Conservation (phyloP, 2,888 invertebrate genomes). For the Coecobrya sp. region DNA sequence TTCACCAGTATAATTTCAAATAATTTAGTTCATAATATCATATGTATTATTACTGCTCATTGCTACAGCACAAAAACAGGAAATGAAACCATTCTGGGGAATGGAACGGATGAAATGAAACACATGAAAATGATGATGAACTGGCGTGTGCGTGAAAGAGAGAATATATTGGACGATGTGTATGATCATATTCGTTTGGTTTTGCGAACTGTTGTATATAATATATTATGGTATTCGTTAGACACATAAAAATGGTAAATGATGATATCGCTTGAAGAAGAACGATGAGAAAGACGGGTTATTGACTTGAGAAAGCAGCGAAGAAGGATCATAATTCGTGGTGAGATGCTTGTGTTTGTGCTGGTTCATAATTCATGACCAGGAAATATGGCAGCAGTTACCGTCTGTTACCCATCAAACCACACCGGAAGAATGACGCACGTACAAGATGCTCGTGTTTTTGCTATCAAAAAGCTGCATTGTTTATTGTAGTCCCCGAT, state of each 20-base stretch:
- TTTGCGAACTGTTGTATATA: too few relatives aligned
- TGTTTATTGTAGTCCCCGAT: too few relatives aligned
- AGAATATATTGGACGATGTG: background rate
- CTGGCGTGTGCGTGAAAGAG: background rate
- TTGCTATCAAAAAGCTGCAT: too few relatives aligned
- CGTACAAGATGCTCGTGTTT: too few relatives aligned
- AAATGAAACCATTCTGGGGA: constrained; percentile 1
- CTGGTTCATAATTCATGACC: too few relatives aligned
- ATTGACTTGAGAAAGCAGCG: background rate
- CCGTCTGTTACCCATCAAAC: too few relatives aligned
- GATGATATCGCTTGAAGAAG: background rate
- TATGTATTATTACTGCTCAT: background rate
- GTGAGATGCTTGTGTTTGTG: background rate
- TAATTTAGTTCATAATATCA: background rate
- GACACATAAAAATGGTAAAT: background rate
- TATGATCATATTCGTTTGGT: too few relatives aligned
- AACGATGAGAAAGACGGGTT: background rate
- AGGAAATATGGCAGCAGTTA: too few relatives aligned
- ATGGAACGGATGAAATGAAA: constrained; percentile 9
- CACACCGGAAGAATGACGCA: too few relatives aligned
- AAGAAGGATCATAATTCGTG: background rate
- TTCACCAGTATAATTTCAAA: background rate
- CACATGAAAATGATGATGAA: background rate
- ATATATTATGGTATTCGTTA: too few relatives aligned
- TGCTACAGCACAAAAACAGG: background rate